These are phyloP conservation scores for Dryococelus australis DNA, from an alignment of 2,888 invertebrate species.

Conservation along the genomic window DNA sequence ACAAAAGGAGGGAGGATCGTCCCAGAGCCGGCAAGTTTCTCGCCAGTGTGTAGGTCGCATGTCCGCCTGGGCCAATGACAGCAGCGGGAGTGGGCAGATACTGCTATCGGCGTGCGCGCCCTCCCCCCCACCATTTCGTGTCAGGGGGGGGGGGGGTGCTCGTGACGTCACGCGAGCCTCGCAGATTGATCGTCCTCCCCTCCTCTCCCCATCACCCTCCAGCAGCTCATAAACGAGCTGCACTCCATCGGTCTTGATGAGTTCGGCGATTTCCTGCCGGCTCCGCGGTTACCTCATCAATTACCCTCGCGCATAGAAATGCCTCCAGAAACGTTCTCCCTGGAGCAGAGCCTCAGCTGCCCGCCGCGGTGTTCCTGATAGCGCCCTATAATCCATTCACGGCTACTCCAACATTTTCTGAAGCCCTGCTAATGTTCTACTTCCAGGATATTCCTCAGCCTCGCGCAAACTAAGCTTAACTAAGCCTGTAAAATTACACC, in stretches of 20 bases:
- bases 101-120: background rate
- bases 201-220: background rate
- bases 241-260: background rate
- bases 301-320: background rate
- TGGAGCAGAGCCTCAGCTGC: too few relatives aligned
- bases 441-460: too few relatives aligned
- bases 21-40: too few relatives aligned
- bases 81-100: background rate
- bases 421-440: too few relatives aligned
- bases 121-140: background rate
- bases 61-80: too few relatives aligned
- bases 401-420: too few relatives aligned
- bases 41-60: too few relatives aligned
- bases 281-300: background rate
- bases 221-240: background rate
- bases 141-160: background rate
- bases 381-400: too few relatives aligned
- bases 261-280: background rate
- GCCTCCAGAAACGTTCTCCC: background rate
- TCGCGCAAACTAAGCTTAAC: too few relatives aligned
- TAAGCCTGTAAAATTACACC: too few relatives aligned
- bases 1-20: too few relatives aligned
- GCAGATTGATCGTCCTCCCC: background rate
- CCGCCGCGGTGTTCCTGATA: too few relatives aligned
- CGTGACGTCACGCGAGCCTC: background rate